These are phyloP conservation scores for Spilogale gracilis DNA, from an alignment of 2,113 vertebrate species.

Conservation along the genomic window DNA sequence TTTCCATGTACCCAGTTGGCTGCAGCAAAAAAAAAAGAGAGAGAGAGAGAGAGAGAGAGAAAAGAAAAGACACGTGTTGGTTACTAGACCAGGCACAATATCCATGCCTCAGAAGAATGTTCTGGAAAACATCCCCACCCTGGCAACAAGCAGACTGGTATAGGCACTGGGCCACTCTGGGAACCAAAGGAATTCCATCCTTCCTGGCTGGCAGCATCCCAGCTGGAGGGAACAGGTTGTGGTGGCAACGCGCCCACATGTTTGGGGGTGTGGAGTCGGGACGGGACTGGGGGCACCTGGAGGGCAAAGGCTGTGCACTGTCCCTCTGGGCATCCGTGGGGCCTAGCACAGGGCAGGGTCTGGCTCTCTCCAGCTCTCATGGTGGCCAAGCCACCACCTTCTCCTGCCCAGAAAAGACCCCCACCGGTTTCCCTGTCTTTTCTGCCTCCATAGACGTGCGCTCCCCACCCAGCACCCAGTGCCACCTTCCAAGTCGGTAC, in stretches of 20 bases:
- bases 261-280: no score
- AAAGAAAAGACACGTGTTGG: background rate
- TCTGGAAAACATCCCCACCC: background rate
- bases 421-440: fast-evolving
- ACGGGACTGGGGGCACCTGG: background rate
- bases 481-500: fast-evolving
- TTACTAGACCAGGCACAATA: constrained; percentile 4
- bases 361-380: background rate
- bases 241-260: fast-evolving
- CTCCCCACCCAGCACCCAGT: no score
- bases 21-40: constrained; percentile 83
- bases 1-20: constrained; percentile 99
- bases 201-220: fast-evolving
- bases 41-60: constrained; percentile 46
- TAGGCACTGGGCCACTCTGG: background rate
- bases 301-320: background rate
- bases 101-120: background rate
- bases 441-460: background rate
- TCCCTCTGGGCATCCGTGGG: fast-evolving
- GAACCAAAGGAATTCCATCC: background rate
- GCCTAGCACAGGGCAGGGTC: fast-evolving
- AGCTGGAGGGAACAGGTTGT: fast-evolving
- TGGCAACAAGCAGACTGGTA: background rate
- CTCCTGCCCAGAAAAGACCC: background rate
- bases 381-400: background rate